Evolutionary conservation across 2,113 vertebrate genomes (phyloP), one percentile per base, ranked within the genome.

Genomic region (Passer montanus): DNA sequence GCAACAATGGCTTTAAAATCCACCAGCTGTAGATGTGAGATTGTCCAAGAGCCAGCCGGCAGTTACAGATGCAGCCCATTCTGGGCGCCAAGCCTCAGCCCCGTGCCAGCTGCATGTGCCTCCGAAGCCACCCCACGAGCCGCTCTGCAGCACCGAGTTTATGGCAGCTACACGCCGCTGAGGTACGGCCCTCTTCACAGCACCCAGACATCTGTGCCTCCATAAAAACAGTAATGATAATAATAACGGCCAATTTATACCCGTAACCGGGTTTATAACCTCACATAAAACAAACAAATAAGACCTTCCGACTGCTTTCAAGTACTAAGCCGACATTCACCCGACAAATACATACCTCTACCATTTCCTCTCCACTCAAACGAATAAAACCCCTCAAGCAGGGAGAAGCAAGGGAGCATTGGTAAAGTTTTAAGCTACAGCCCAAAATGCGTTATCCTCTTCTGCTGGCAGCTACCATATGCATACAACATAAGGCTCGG

Each of bases 181-280:
- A 27, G 4, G 1, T 4, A 20, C 0, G 2, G 63, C 56, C 3
- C 72, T 47, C 68, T 14, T 12, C 72, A 9, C 18, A 35, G 21
- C 69, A 47, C 58, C 33, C 52, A 4, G 33, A 60, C 69, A 70
- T 3, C 50, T 78, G 39, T 2, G 53, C 80, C 84, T 43, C 69
- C 9, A 56, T 50, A 69, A 88, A 89, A 31, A 20, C 35, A 44
- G 17, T 3, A 12, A 46, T 2, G 20, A 12, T 15, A 28, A 50
- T 2, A 72, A 49, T 6, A 70, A 73, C 5, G 15, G 80, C 33
- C 4, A 2, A 22, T 67, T 75, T 50, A 74, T n/a, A 79, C 37
- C 56, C 10, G 21, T 3, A 43, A 62, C 41, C 15, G 26, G 21
- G 35, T 28, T 74, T 43, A 47, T 31, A 41, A 70, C 10, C 50